Conservation (phyloP, 2,797 vertebrate species). For the Hoplostethus mediterraneus region DNA sequence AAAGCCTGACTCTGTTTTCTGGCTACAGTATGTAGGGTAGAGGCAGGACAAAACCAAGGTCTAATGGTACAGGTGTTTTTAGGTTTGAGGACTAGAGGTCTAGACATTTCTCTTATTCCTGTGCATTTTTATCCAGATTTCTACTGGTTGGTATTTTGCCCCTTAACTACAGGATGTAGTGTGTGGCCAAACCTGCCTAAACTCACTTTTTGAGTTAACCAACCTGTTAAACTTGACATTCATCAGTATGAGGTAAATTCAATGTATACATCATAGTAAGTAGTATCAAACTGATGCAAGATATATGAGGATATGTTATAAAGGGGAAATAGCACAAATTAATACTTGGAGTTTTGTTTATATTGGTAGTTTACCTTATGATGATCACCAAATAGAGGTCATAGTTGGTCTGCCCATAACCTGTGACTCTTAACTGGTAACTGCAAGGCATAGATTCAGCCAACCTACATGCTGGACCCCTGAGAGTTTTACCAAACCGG, state of each 20-base stretch:
- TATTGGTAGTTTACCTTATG: too few relatives aligned
- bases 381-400: too few relatives aligned
- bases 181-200: too few relatives aligned
- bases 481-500: background rate
- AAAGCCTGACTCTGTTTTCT: constrained; percentile 54
- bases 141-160: background rate
- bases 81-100: constrained; percentile 9
- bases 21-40: constrained; percentile 59
- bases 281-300: too few relatives aligned
- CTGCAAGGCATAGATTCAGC: background rate
- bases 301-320: too few relatives aligned
- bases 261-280: too few relatives aligned
- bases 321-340: too few relatives aligned
- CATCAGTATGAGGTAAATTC: background rate
- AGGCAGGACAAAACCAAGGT: constrained; percentile 35
- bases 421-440: too few relatives aligned
- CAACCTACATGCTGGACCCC: background rate
- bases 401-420: too few relatives aligned
- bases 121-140: constrained; percentile 1
- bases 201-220: too few relatives aligned
- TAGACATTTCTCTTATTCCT: background rate
- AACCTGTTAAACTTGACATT: background rate
- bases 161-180: too few relatives aligned
- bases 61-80: constrained; percentile 25
- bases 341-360: too few relatives aligned